Percentiles rank a stretch among this genome's conserved stretches.
Evolutionary conservation across 2,113 vertebrate genomes (phyloP).

Genomic region (Oostethus manadensis): DNA sequence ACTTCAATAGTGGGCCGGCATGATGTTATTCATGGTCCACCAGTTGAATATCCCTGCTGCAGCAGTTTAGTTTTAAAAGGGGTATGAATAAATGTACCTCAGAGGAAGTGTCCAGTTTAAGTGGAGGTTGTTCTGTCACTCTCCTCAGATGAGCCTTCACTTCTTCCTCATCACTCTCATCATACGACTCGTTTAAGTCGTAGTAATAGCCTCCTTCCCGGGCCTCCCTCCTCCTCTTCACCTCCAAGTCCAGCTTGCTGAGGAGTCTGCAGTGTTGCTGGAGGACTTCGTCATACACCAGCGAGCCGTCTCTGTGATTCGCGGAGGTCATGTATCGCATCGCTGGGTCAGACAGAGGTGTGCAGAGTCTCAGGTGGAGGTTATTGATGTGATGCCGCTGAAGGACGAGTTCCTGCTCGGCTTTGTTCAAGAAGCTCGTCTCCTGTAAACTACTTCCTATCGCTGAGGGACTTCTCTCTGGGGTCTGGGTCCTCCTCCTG

Average conservation of each 20-base stretch:
- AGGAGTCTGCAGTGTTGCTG: slow-evolving; percentile 87
- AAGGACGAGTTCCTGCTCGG: slow-evolving; percentile 80
- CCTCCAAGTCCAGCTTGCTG: slow-evolving; percentile 95
- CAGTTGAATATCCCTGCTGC: not conserved
- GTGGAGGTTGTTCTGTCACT: slow-evolving; percentile 87
- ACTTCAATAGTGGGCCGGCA: too few relatives aligned
- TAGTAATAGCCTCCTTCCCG: slow-evolving; percentile 94
- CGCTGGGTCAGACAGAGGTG: slow-evolving; percentile 36
- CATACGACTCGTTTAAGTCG: slow-evolving; percentile 91
- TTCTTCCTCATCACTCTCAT: slow-evolving; percentile 95
- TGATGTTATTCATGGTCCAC: too few relatives aligned
- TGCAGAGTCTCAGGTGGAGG: slow-evolving; percentile 72
- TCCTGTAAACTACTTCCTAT: slow-evolving; percentile 70
- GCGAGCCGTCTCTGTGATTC: slow-evolving; percentile 26
- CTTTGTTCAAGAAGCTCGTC: slow-evolving; percentile 70
- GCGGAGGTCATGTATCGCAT: not conserved
- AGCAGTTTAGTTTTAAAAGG: too few relatives aligned
- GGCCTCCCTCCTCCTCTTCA: slow-evolving; percentile 85
- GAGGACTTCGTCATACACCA: slow-evolving; percentile 87
- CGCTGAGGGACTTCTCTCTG: slow-evolving; percentile 73
- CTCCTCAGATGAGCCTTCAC: slow-evolving; percentile 89
- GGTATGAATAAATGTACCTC: slow-evolving; percentile 72
- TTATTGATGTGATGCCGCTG: slow-evolving; percentile 43
- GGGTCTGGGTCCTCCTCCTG: slow-evolving; percentile 69
- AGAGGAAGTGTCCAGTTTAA: slow-evolving; percentile 87